Evolutionary conservation across 2,797 vertebrate species (phyloP), one percentile per base, ranked within the genome.

Genomic region (Muscicapa comitata): DNA sequence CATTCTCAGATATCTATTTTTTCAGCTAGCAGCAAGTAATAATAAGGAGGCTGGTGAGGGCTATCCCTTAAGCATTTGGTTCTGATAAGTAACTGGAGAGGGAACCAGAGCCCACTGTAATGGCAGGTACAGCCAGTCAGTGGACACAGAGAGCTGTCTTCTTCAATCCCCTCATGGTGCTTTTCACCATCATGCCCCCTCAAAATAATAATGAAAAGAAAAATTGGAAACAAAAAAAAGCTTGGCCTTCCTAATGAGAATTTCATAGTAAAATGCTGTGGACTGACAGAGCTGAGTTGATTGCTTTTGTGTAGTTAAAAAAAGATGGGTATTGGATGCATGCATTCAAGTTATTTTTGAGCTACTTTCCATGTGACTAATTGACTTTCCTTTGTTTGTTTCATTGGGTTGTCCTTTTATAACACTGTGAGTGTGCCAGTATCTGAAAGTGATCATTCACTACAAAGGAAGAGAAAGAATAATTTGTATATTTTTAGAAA

Each of bases 301-400:
- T 83, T 74, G 83, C 50, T 89, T 92, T 89, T 82, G 24, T 79
- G 40, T 80, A 65, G 78, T 73, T 94, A 73, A 74, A 89, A 88
- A 12, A 86, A 94, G 72, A 63, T 77, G 63, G 37, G 11, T 94
- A n/a, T 74, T 82, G 65, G 72, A 50, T 92, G 42, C 33, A 43
- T 0, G 0, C 67, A 38, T 71, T 37, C 23, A 80, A 86, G 71
- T 80, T 63, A 63, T 70, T 76, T 82, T 83, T 94, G 15, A 82
- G 85, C 35, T 83, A 50, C n/a, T 78, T 92, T 91, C 61, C 50
- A 10, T 83, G 53, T 73, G 48, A 62, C 63, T 85, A 74, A 87
- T 79, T 73, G 48, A 38, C 29, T 93, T 84, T 24, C 23, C 54
- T 51, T 78, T 87, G 25, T 57, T 89, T 80, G 43, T 77, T 77